These are phyloP conservation scores for Vesta saturnalis DNA, from an alignment of 2,888 invertebrate genomes.

Conservation along the genomic window DNA sequence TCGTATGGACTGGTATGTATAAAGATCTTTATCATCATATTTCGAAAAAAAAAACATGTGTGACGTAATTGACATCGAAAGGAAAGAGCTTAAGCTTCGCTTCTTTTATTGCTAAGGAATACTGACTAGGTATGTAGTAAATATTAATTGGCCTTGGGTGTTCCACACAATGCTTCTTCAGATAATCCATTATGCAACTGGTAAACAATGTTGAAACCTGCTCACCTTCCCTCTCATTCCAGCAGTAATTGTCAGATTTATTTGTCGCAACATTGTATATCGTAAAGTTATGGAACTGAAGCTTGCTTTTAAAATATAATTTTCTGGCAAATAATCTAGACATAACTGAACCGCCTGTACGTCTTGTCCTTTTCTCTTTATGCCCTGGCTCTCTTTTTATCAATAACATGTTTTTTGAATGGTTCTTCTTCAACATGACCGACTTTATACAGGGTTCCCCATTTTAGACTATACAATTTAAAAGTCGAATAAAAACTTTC, in stretches of 20 bases:
- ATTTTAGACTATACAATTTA: no score
- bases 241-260: no score
- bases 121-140: background rate
- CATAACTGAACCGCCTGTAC: background rate
- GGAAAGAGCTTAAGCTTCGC: background rate
- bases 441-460: no score
- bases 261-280: background rate
- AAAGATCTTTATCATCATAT: background rate
- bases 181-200: no score
- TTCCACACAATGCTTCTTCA: background rate
- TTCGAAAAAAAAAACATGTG: background rate
- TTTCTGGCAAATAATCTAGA: background rate
- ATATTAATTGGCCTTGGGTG: no score
- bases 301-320: background rate
- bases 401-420: background rate
- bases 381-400: background rate
- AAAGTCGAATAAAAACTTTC: no score
- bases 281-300: no score
- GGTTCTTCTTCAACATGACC: background rate
- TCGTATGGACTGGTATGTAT: background rate
- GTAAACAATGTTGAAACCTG: background rate
- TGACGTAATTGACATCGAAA: background rate
- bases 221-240: no score
- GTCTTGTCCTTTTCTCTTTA: background rate
- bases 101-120: conserved; percentile 2